phyloP scores from a whole-genome alignment of 2,888 invertebrate species.

The Bugulina stolonifera region DNA sequence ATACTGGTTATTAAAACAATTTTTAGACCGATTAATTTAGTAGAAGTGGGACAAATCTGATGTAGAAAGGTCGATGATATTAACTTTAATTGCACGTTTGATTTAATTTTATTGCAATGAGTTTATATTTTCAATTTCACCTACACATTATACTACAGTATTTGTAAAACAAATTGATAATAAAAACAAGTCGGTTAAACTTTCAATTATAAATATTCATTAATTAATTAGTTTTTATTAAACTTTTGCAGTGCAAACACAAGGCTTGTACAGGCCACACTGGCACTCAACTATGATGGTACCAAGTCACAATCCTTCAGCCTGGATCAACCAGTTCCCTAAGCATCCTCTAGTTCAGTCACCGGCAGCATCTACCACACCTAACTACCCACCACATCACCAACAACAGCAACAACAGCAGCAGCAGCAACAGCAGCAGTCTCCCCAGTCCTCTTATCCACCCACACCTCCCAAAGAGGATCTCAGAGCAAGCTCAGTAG shows the following conservation, averaged over 20 bases:
- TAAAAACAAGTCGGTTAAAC: too few relatives aligned
- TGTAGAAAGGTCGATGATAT: too few relatives aligned
- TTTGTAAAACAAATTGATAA: too few relatives aligned
- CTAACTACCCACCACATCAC: slow-evolving; percentile 8
- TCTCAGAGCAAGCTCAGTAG: neutral
- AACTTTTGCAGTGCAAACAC: neutral
- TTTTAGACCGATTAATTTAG: too few relatives aligned
- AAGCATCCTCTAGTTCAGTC: slow-evolving; percentile 1
- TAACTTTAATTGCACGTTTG: too few relatives aligned
- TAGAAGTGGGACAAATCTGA: too few relatives aligned
- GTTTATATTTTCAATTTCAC: too few relatives aligned
- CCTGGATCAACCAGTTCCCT: neutral
- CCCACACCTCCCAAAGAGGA: slow-evolving; percentile 21
- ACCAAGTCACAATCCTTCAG: neutral
- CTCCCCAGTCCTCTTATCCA: slow-evolving; percentile 18
- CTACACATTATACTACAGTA: too few relatives aligned
- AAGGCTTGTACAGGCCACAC: slow-evolving; percentile 4
- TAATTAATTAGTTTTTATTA: too few relatives aligned
- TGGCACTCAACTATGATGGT: slow-evolving; percentile 10
- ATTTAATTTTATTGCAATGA: too few relatives aligned
- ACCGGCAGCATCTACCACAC: neutral
- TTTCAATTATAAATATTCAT: too few relatives aligned
- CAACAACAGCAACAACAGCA: slow-evolving; percentile 3
- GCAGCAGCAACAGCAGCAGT: neutral
- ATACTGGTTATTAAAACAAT: too few relatives aligned